phyloP scores from a whole-genome alignment of 64 coral and sea anemone species.

The Catalaphyllia jardinei region DNA sequence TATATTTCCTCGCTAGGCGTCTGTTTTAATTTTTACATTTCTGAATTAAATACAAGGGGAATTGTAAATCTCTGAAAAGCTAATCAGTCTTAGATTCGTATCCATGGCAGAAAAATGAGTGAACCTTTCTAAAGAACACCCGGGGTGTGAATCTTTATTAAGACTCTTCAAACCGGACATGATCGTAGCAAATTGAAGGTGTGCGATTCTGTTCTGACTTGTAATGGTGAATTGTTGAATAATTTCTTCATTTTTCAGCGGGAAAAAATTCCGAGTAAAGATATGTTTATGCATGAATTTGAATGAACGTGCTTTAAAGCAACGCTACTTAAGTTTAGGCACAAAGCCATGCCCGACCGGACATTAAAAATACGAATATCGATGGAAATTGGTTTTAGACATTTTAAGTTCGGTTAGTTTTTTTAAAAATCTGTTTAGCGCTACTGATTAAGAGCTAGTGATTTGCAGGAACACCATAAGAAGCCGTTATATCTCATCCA shows the following conservation, averaged over 20 bases:
- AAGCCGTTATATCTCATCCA: no score
- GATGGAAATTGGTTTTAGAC: no score
- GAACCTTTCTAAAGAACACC: constrained; percentile 15
- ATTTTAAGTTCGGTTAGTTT: no score
- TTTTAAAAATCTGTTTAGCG: no score
- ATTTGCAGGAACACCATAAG: no score
- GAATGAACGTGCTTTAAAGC: background rate
- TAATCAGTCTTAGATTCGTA: background rate
- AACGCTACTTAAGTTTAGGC: background rate
- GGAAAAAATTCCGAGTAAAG: background rate
- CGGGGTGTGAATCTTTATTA: background rate
- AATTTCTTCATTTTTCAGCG: background rate
- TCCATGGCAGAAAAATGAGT: no score
- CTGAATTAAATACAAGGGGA: background rate
- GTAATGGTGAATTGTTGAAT: background rate
- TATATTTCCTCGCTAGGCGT: background rate
- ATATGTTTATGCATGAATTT: background rate
- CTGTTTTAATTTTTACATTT: background rate
- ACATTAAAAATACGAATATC: background rate
- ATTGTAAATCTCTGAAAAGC: background rate
- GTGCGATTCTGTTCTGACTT: background rate
- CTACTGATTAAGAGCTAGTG: no score
- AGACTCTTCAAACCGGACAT: background rate
- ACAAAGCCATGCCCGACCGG: background rate
- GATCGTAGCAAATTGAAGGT: background rate